Base-by-base conservation (phyloP, 2,888 invertebrate genomes). In the Ophion obscuratus region DNA sequence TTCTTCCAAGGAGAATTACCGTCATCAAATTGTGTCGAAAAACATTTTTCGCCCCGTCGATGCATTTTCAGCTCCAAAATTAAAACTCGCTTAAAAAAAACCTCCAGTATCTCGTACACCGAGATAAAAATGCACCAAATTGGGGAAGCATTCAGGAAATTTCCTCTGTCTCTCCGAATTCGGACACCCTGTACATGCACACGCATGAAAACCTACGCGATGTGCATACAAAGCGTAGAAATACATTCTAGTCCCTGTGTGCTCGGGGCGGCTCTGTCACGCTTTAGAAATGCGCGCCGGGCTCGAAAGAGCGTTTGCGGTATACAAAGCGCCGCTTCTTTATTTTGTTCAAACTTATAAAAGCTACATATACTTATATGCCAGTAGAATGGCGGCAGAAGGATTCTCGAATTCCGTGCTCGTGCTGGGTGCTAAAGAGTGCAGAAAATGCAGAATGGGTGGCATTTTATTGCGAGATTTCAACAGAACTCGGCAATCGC, bases 151-250 rank as follows among this genome's bases (percentile, higher is more conserved):
- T 11, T 24, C 27, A 3, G 27, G 3, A 11, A 27, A 6, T 11
- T 9, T 62, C 17, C 11, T 1, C 4, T 14, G 14, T 14, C n/a
- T 66, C 66, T 47, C 31, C 17, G 66, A 66, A 17, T 66, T 66
- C 36, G 66, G 14, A 36, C 66, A 66, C 66, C 66, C 66, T n/a
- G 40, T 77, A 62, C 36, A 53, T 62, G 44, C 24, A 66, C 7
- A 64, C 78, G 81, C 67, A 83, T 61, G 81, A 62, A 82, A 85
- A 68, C 77, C 77, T 81, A 81, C 87, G 82, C 71, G 76, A 87
- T 85, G 84, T 62, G 79, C 75, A 87, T 87, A 84, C 87, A 80
- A 83, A 81, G 68, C 31, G 68, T 62, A 86, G 81, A 86, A 86
- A 86, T 83, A 47, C 14, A 86, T 81, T 53, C 80, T 47, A 68